A percentile compares a stretch with the other conserved stretches of the same genome.
Evolutionary conservation across 2,797 vertebrate species (phyloP).

Genomic region (Podargus strigoides): DNA sequence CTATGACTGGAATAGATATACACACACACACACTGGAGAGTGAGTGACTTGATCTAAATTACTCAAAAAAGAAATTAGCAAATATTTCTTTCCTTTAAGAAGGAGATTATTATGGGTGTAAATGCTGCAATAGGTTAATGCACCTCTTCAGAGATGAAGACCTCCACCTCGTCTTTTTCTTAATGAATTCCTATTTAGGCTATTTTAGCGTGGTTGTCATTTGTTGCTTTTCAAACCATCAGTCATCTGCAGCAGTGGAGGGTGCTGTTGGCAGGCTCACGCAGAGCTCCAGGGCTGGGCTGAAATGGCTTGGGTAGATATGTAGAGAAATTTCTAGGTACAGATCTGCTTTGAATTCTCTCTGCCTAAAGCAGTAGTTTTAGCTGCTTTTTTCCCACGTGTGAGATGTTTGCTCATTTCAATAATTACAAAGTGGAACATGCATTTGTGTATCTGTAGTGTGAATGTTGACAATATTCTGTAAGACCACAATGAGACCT

Average conservation of each 20-base stretch:
- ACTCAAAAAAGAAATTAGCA: conserved; percentile 22
- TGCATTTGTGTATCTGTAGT: neutral
- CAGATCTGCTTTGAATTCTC: neutral
- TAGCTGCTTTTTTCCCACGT: neutral
- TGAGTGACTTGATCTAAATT: neutral
- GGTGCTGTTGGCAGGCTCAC: neutral
- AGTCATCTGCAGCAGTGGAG: neutral
- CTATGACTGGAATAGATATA: neutral
- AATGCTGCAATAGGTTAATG: neutral
- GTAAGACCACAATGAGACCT: neutral
- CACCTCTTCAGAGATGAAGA: conserved; percentile 26
- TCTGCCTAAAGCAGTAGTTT: neutral
- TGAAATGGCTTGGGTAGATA: neutral
- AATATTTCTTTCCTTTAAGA: conserved; percentile 29
- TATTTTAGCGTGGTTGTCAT: neutral
- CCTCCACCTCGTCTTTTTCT: neutral
- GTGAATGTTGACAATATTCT: neutral
- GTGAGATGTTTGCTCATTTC: neutral
- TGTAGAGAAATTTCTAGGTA: neutral
- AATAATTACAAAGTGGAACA: neutral
- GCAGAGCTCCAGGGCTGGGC: neutral
- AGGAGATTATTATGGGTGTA: neutral
- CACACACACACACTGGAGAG: neutral
- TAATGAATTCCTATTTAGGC: conserved; percentile 24
- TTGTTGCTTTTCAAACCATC: neutral